A percentile compares a stretch with the other conserved stretches of the same genome.
phyloP scores from a whole-genome alignment of 23 tunicate species.

The Trididemnum clinides region DNA sequence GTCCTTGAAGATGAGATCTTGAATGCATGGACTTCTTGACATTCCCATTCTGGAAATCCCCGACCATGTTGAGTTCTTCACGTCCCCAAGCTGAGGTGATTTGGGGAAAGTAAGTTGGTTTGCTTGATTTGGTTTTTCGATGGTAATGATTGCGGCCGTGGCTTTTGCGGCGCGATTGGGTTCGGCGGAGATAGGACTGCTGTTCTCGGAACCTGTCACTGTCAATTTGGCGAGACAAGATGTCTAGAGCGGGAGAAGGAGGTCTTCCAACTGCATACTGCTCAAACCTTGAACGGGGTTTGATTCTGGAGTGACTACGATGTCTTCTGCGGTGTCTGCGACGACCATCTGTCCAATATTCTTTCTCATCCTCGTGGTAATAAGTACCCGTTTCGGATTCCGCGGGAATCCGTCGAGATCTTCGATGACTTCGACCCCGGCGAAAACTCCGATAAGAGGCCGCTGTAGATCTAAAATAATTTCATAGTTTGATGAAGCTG shows the following conservation, averaged over 20 bases:
- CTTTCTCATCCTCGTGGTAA: neutral
- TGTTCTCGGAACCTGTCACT: constrained; percentile 1
- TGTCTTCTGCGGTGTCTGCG: neutral
- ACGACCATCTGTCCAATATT: neutral
- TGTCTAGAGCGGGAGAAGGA: constrained; percentile 41
- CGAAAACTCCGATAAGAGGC: neutral
- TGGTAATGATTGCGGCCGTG: neutral
- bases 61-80: neutral
- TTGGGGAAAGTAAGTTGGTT: constrained; percentile 49
- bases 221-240: constrained; percentile 5
- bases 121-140: neutral
- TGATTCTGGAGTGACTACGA: neutral
- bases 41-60: neutral
- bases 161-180: neutral
- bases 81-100: constrained; percentile 20
- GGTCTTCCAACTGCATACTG: constrained; percentile 39
- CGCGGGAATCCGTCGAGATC: neutral
- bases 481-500: neutral
- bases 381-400: neutral
- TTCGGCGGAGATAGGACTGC: neutral
- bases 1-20: constrained; percentile 28
- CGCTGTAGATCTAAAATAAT: neutral
- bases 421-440: neutral
- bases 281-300: constrained; percentile 29
- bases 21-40: neutral